Conservation (phyloP, 1,140 invertebrate species). For the Helicoverpa armigera region DNA sequence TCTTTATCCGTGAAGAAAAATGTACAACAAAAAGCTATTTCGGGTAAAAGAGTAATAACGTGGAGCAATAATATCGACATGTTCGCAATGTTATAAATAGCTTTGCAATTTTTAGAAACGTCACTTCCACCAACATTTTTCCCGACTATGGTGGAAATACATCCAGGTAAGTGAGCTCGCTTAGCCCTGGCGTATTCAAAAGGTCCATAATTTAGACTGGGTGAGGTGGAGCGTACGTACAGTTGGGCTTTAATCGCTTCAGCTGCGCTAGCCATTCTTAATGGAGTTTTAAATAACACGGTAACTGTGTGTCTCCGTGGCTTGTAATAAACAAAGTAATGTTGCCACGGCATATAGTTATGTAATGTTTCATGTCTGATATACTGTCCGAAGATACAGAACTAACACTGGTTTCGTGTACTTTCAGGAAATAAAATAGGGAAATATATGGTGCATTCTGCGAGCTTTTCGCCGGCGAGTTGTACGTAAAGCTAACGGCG, state of each 20-base stretch:
- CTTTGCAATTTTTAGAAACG: neutral
- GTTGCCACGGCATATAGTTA: neutral
- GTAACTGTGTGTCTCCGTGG: constrained; percentile 1
- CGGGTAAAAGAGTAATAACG: too few species aligned
- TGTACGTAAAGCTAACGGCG: neutral
- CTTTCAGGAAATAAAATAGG: neutral
- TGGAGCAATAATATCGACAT: neutral
- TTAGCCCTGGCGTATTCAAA: constrained; percentile 37
- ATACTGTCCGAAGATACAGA: neutral
- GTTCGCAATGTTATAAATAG: neutral
- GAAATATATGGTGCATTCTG: neutral
- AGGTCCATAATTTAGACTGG: constrained; percentile 38
- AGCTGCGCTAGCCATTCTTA: constrained; percentile 39
- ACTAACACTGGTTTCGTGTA: neutral
- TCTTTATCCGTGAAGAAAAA: too few species aligned
- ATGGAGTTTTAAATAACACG: constrained; percentile 42
- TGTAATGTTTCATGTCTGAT: constrained; percentile 2
- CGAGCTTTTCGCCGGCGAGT: neutral
- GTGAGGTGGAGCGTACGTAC: constrained; percentile 24
- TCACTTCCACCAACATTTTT: constrained; percentile 10
- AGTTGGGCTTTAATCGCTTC: constrained; percentile 36
- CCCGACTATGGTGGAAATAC: constrained; percentile 8
- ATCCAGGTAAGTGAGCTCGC: constrained; percentile 27
- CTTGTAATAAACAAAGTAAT: constrained; percentile 21
- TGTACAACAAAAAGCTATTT: too few species aligned